Evolutionary conservation across 1,140 invertebrate species (phyloP).

Genomic region (Nixonia krombeini): DNA sequence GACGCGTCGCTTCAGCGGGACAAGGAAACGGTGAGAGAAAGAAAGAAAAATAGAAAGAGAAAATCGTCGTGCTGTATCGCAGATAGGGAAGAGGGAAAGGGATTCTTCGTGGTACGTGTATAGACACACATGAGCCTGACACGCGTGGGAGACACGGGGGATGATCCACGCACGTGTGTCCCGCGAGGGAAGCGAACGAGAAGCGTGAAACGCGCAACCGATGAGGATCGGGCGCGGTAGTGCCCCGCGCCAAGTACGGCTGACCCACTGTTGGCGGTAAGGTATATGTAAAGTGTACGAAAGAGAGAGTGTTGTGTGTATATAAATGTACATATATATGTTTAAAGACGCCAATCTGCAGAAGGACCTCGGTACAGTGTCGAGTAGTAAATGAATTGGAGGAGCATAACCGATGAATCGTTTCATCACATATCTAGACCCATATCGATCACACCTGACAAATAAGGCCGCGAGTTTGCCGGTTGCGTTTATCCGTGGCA

Average conservation of each 20-base stretch:
- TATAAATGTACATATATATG: no score
- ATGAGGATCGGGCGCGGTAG: background rate
- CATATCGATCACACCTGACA: slow-evolving; percentile 46
- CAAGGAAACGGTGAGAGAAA: background rate
- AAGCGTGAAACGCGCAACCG: no score
- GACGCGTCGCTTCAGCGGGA: slow-evolving; percentile 1
- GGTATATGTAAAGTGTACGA: no score
- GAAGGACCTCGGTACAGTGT: no score
- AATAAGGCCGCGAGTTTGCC: no score
- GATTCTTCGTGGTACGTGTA: slow-evolving; percentile 2
- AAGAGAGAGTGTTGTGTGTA: no score
- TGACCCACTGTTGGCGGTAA: no score
- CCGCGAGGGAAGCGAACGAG: no score
- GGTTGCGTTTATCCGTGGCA: no score
- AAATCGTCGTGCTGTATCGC: background rate
- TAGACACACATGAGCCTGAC: background rate
- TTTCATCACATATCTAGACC: slow-evolving; percentile 50
- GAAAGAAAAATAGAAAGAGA: slow-evolving; percentile 3
- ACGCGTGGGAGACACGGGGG: no score
- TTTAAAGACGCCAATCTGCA: no score
- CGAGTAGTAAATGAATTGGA: background rate
- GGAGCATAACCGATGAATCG: background rate
- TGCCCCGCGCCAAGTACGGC: background rate
- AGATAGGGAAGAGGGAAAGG: background rate
- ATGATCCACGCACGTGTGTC: no score